phyloP scores from a whole-genome alignment of 2,113 vertebrate species.

The Himantopus leucocephalus region DNA sequence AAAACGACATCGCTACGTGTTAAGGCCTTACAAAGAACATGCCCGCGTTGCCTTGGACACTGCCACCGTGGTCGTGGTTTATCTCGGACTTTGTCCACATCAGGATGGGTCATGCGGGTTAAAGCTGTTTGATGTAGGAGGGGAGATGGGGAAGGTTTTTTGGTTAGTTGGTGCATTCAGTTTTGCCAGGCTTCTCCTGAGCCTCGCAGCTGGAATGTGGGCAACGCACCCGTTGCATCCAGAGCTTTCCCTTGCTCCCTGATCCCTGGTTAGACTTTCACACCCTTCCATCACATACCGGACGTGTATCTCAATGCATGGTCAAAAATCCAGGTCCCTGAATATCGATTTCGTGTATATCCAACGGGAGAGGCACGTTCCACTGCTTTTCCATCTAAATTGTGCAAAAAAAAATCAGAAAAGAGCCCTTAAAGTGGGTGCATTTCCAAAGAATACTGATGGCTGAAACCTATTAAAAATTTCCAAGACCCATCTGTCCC shows the following conservation, averaged over 20 bases:
- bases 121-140: neutral
- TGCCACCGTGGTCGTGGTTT: neutral
- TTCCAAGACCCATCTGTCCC: neutral
- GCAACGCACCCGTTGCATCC: neutral
- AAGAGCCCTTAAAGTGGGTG: constrained; percentile 62
- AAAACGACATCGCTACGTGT: neutral
- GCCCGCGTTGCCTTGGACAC: neutral
- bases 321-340: constrained; percentile 75
- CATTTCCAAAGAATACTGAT: constrained; percentile 24
- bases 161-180: constrained; percentile 22
- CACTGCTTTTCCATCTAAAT: constrained; percentile 72
- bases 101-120: neutral
- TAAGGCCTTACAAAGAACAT: neutral
- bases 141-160: neutral
- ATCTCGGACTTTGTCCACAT: neutral
- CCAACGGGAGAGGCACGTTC: constrained; percentile 57
- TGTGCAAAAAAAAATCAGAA: constrained; percentile 62
- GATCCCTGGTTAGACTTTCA: constrained; percentile 39
- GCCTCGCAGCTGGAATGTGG: neutral
- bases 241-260: constrained; percentile 13
- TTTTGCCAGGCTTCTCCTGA: neutral
- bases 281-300: constrained; percentile 62
- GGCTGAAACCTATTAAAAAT: constrained; percentile 37
- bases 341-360: constrained; percentile 63
- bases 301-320: constrained; percentile 64